These are phyloP conservation scores for Calliphora vomitoria DNA, from an alignment of 2,888 invertebrate genomes.

Conservation along the genomic window DNA sequence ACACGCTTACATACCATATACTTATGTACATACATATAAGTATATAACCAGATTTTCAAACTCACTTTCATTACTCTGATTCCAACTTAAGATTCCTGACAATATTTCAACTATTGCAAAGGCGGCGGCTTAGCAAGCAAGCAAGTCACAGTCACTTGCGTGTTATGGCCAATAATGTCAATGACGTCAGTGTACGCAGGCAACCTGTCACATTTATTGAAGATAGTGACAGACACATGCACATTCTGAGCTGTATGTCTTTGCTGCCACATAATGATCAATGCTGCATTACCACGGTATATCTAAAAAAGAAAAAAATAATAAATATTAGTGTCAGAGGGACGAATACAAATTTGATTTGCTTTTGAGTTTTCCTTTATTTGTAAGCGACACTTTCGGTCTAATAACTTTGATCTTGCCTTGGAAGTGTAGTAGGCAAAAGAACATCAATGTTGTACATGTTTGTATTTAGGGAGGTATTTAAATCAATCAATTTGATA, in stretches of 20 bases:
- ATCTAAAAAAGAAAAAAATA: background rate
- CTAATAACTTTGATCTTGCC: constrained; percentile 35
- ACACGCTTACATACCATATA: background rate
- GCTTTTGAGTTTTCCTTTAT: constrained; percentile 28
- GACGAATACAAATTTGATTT: constrained; percentile 26
- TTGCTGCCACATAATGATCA: constrained; percentile 45
- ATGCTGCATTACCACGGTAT: background rate
- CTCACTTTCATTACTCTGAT: constrained; percentile 40
- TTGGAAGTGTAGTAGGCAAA: constrained; percentile 9
- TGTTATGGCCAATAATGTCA: constrained; percentile 61
- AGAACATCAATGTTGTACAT: constrained; percentile 18
- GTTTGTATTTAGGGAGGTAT: constrained; percentile 17
- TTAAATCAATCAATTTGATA: background rate
- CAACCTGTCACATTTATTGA: constrained; percentile 62
- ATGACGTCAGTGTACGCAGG: constrained; percentile 49
- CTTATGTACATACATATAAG: no score
- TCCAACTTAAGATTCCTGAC: constrained; percentile 46
- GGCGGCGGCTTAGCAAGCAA: constrained; percentile 31
- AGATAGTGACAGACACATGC: constrained; percentile 48
- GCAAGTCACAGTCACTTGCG: constrained; percentile 21
- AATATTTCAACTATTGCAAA: constrained; percentile 41
- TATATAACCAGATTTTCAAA: constrained; percentile 2
- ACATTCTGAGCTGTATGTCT: constrained; percentile 38
- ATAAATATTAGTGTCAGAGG: background rate
- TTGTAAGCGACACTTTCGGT: constrained; percentile 28